These are phyloP conservation scores for Coendou prehensilis DNA, from an alignment of 2,797 vertebrate genomes.

Conservation along the genomic window DNA sequence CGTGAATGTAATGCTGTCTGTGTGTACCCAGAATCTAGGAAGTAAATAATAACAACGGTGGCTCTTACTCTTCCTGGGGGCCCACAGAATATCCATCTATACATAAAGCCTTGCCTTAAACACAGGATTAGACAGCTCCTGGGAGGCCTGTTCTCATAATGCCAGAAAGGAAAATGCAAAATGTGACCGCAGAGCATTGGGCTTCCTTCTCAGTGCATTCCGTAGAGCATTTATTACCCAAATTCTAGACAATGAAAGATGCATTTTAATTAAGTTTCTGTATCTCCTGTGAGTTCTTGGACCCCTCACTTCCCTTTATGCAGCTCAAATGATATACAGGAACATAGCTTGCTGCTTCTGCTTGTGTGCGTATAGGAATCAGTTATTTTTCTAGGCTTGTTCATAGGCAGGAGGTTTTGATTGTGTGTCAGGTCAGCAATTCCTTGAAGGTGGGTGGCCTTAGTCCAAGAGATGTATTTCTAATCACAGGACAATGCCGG, in stretches of 20 bases:
- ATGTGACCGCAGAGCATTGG: constrained; percentile 40
- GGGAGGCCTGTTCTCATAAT: constrained; percentile 35
- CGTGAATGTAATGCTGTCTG: background rate
- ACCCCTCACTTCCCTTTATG: constrained; percentile 46
- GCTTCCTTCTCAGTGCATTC: constrained; percentile 45
- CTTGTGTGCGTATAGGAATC: background rate
- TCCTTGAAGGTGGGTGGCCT: constrained; percentile 48
- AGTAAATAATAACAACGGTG: constrained; percentile 38
- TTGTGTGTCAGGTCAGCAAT: constrained; percentile 68
- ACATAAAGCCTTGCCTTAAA: constrained; percentile 36
- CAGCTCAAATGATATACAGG: constrained; percentile 65
- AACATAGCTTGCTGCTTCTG: constrained; percentile 63
- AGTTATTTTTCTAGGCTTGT: constrained; percentile 66
- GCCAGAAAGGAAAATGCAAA: constrained; percentile 54
- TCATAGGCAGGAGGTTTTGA: constrained; percentile 59
- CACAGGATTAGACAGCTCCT: background rate
- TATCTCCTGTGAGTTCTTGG: constrained; percentile 69
- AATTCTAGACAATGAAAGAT: constrained; percentile 77
- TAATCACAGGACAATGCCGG: background rate
- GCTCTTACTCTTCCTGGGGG: background rate
- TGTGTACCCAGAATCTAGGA: constrained; percentile 28
- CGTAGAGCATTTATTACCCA: constrained; percentile 72
- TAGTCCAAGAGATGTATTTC: constrained; percentile 57
- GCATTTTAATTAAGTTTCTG: constrained; percentile 81
- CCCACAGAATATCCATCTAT: background rate